Conservation (phyloP, 2,888 invertebrate genomes). For the Habrosyne pyritoides region DNA sequence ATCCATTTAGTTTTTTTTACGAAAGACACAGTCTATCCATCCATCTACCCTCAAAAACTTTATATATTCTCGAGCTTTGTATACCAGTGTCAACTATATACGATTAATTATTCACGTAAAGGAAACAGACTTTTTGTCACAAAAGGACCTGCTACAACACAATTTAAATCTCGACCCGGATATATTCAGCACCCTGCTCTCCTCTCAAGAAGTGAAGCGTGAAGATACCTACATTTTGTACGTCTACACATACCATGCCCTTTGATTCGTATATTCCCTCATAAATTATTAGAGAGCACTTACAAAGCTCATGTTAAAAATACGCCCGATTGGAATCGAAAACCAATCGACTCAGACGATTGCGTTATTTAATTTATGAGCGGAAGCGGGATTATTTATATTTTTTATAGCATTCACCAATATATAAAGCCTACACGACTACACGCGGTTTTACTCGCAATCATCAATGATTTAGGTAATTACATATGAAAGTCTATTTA, state of each 20-base stretch:
- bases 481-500: too few species aligned
- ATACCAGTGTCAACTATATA: too few species aligned
- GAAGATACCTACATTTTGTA: not conserved
- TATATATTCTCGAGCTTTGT: too few species aligned
- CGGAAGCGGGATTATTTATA: not conserved
- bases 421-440: too few species aligned
- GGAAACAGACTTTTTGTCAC: not conserved
- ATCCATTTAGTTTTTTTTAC: too few species aligned
- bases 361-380: not conserved
- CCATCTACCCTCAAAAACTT: too few species aligned
- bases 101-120: not conserved
- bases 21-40: too few species aligned
- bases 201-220: not conserved
- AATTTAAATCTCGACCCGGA: not conserved
- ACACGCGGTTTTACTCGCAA: too few species aligned
- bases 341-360: not conserved
- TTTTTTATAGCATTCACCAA: too few species aligned
- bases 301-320: not conserved
- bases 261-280: not conserved
- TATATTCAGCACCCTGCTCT: not conserved
- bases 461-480: too few species aligned
- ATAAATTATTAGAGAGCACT: conserved; percentile 6
- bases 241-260: not conserved
- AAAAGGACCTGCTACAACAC: not conserved
- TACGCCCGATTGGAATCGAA: not conserved